Conservation (phyloP, 2,113 vertebrate species). For the Potamarius usumacintae region DNA sequence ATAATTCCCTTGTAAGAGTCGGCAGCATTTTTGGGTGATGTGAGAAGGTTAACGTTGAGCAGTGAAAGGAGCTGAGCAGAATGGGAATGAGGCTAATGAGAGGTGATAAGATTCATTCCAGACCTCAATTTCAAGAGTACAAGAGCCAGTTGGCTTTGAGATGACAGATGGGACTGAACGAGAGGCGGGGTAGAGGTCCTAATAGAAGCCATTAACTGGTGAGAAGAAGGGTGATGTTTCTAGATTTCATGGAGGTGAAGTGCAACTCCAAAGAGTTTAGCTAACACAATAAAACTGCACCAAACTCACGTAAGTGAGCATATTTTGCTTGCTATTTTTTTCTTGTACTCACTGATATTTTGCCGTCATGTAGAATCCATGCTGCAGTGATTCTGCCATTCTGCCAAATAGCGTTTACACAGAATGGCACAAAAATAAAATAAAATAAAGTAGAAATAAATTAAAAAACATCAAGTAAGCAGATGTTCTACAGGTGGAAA, state of each 20-base stretch:
- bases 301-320: conserved; percentile 8
- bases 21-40: conserved; percentile 56
- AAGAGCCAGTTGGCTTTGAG: conserved; percentile 58
- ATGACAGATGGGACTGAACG: conserved; percentile 55
- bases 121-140: conserved; percentile 73
- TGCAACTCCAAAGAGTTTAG: conserved; percentile 49
- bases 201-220: conserved; percentile 66
- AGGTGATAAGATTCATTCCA: conserved; percentile 71
- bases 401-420: not conserved
- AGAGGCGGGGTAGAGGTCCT: conserved; percentile 53
- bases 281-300: conserved; percentile 33
- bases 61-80: conserved; percentile 64
- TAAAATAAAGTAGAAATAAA: not conserved
- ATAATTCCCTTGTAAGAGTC: conserved; percentile 59
- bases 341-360: conserved; percentile 29
- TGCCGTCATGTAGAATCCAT: not conserved
- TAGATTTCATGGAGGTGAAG: conserved; percentile 48
- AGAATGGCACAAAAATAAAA: not conserved
- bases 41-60: conserved; percentile 69
- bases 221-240: conserved; percentile 50
- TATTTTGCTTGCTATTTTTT: conserved; percentile 23
- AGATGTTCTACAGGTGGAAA: not conserved
- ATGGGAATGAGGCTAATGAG: conserved; percentile 72
- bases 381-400: not conserved
- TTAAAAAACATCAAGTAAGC: not conserved